phyloP scores from a whole-genome alignment of 2,888 invertebrate species.

The Megamerina dolium region DNA sequence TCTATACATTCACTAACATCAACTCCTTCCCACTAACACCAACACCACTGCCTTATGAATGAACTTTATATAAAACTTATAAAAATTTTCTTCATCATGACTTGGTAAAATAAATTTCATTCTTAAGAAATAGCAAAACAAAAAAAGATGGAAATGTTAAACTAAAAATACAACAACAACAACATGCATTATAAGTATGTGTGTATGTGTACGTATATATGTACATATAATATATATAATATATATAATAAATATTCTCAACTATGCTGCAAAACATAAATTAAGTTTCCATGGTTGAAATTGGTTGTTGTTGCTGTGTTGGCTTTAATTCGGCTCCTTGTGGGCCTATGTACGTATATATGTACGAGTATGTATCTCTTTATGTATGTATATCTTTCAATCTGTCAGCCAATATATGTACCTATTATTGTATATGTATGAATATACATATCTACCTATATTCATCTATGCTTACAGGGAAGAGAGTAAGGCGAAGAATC shows the following conservation, averaged over 20 bases:
- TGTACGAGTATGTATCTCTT: conserved; percentile 15
- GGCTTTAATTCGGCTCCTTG: conserved; percentile 29
- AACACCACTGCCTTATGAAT: conserved; percentile 14
- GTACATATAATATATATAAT: too few relatives aligned
- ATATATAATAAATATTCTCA: conserved; percentile 46
- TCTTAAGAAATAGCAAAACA: conserved; percentile 35
- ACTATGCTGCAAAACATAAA: conserved; percentile 49
- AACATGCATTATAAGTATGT: too few relatives aligned
- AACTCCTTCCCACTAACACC: conserved; percentile 30
- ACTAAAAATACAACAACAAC: too few relatives aligned
- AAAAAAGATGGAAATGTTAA: conserved; percentile 9
- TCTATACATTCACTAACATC: too few relatives aligned
- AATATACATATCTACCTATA: too few relatives aligned
- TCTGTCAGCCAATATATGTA: too few relatives aligned
- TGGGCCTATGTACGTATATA: conserved; percentile 12
- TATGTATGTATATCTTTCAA: too few relatives aligned
- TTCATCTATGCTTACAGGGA: too few relatives aligned
- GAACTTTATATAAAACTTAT: conserved; percentile 41
- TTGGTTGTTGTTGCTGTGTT: conserved; percentile 38
- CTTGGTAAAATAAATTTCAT: conserved; percentile 47
- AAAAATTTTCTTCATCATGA: conserved; percentile 47
- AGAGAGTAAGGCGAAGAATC: too few relatives aligned
- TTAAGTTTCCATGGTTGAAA: conserved; percentile 50
- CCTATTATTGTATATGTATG: too few relatives aligned
- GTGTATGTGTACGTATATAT: too few relatives aligned